Percentiles rank a stretch among this genome's conserved stretches.
Evolutionary conservation across 2,113 vertebrate genomes (phyloP).

Genomic region (Anarhynchus alexandrinus): DNA sequence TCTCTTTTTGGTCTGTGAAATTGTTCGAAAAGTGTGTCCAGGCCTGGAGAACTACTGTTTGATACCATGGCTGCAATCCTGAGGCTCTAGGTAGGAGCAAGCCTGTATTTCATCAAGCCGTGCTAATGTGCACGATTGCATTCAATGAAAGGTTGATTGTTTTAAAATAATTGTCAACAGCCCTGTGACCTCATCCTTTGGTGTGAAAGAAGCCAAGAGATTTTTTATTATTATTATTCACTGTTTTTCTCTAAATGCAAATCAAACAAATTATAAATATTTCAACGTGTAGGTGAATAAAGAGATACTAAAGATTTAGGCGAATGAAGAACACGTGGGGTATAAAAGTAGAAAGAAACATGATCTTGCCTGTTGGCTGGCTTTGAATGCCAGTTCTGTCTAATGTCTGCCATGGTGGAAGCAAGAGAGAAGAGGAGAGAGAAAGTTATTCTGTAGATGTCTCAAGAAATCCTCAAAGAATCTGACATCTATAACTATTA

Average conservation of each 20-base stretch:
- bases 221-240: background rate
- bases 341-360: background rate
- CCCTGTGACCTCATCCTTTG: background rate
- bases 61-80: background rate
- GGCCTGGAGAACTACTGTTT: background rate
- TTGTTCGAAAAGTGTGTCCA: background rate
- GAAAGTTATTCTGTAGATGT: background rate
- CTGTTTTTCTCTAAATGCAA: background rate
- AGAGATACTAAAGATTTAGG: background rate
- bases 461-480: background rate
- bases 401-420: background rate
- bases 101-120: background rate
- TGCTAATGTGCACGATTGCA: background rate
- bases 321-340: background rate
- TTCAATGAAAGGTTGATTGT: background rate
- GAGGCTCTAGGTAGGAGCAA: background rate
- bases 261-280: background rate
- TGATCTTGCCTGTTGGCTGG: background rate
- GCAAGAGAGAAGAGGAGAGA: background rate
- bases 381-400: background rate
- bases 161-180: slow-evolving; percentile 12
- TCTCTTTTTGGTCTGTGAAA: background rate
- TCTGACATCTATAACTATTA: background rate
- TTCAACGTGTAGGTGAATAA: background rate
- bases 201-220: background rate